These are phyloP conservation scores for Andrena trimmerana DNA, from an alignment of 2,888 invertebrate genomes.

Conservation along the genomic window DNA sequence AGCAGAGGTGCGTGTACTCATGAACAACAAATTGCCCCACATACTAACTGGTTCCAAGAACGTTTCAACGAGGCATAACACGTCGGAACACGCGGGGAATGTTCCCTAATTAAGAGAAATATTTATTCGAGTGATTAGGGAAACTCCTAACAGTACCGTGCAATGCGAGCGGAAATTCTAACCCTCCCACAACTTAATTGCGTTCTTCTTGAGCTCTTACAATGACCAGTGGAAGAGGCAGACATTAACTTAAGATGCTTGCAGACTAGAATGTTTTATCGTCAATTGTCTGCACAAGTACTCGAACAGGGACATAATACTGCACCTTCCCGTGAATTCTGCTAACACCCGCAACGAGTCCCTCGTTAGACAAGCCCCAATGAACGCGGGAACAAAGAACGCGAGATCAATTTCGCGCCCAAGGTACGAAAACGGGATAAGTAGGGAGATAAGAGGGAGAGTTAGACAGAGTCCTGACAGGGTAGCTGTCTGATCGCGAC, in stretches of 20 bases:
- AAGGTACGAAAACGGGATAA: slow-evolving; percentile 47
- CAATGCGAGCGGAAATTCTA: no score
- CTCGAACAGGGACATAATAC: background rate
- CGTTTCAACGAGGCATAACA: background rate
- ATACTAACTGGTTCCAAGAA: slow-evolving; percentile 1
- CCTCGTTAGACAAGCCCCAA: slow-evolving; percentile 4
- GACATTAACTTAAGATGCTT: no score
- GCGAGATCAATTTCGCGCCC: slow-evolving; percentile 54
- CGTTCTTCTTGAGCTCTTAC: no score
- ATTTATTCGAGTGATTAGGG: background rate
- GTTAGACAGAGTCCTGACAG: slow-evolving; percentile 38
- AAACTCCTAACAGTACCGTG: background rate
- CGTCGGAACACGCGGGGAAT: background rate
- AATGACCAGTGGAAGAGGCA: no score
- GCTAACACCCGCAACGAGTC: background rate
- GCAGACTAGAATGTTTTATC: background rate
- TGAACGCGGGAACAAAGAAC: slow-evolving; percentile 43
- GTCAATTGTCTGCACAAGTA: background rate
- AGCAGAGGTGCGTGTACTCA: slow-evolving; percentile 30
- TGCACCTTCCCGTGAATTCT: background rate
- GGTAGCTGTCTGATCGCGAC: slow-evolving; percentile 50
- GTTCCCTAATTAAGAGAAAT: background rate
- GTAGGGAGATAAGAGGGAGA: slow-evolving; percentile 51
- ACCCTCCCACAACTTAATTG: no score
- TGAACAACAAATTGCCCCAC: slow-evolving; percentile 33